phyloP scores from a whole-genome alignment of 2,888 invertebrate genomes.

The Orthosia gracilis region DNA sequence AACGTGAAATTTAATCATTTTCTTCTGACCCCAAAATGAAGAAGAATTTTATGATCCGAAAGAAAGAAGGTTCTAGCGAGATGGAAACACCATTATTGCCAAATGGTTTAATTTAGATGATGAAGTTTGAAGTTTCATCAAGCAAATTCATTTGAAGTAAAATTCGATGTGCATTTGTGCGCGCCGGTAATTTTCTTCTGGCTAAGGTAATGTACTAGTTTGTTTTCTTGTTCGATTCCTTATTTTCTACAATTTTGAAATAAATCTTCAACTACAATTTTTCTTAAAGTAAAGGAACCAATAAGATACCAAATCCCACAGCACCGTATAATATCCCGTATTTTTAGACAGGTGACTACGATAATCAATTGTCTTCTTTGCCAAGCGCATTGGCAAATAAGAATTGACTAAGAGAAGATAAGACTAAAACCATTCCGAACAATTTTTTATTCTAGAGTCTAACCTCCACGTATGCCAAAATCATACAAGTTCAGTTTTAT shows the following conservation, averaged over 20 bases:
- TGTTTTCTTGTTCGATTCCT: not conserved
- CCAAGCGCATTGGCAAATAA: too few species aligned
- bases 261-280: not conserved
- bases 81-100: constrained; percentile 38
- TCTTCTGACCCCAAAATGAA: constrained; percentile 61
- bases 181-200: not conserved
- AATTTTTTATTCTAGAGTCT: not conserved
- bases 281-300: not conserved
- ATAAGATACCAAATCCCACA: not conserved
- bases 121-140: constrained; percentile 30
- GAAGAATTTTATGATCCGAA: constrained; percentile 56
- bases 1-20: constrained; percentile 69
- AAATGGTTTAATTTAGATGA: constrained; percentile 48
- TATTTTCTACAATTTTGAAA: not conserved
- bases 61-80: constrained; percentile 29
- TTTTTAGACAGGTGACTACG: too few species aligned
- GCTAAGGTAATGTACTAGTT: constrained; percentile 12
- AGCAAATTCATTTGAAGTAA: constrained; percentile 17
- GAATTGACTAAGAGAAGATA: not conserved
- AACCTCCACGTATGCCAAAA: constrained; percentile 31
- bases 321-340: not conserved
- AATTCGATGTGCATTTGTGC: constrained; percentile 33
- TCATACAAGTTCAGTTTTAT: constrained; percentile 56
- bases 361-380: too few species aligned
- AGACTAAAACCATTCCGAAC: not conserved